Evolutionary conservation across 2,888 invertebrate genomes (phyloP), one percentile per base, ranked within the genome.

Genomic region (Lithodes maja): DNA sequence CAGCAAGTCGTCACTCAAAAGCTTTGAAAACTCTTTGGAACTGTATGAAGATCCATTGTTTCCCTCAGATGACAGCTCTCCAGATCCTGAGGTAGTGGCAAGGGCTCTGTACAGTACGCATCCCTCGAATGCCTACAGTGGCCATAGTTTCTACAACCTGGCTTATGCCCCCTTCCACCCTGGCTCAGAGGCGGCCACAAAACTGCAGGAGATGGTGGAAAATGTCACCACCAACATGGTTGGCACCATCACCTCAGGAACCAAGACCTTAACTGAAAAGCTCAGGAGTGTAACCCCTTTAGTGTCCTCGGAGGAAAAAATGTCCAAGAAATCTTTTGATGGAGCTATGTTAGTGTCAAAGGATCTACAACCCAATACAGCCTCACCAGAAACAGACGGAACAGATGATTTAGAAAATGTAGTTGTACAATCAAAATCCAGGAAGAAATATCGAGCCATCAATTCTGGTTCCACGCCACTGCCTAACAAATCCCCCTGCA

Each of bases 181-280:
- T 71, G 81, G 82, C 49, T 86, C 83, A 49, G 89, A 89, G 55
- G 79, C 85, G 15, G 83, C 85, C 52, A 55, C 89, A 33, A 54
- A 79, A 53, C 33, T 89, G 33, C 89, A 89, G 61, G 89, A 89
- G 52, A 33, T 89, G 7, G 82, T 89, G 78, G 89, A 86, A 33
- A 89, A 89, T 89, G 83, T 86, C 33, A 77, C 89, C 5, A 83
- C 89, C 15, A 89, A 89, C 78, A 68, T 89, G 55, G 89, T 89
- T 33, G 82, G 77, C 69, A 83, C 89, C 49, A 82, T 89, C 52
- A 79, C 89, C 3, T 83, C 83, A 17, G 86, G 89, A n/a, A 89
- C 89, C 61, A 81, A 81, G 61, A 82, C 69, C 53, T 50, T 89
- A 2, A 89, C 80, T 15, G 89, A 89, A 49, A 77, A 75, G 61